These are phyloP conservation scores for Cheilosia variabilis DNA, from an alignment of 2,888 invertebrate species.

Conservation along the genomic window DNA sequence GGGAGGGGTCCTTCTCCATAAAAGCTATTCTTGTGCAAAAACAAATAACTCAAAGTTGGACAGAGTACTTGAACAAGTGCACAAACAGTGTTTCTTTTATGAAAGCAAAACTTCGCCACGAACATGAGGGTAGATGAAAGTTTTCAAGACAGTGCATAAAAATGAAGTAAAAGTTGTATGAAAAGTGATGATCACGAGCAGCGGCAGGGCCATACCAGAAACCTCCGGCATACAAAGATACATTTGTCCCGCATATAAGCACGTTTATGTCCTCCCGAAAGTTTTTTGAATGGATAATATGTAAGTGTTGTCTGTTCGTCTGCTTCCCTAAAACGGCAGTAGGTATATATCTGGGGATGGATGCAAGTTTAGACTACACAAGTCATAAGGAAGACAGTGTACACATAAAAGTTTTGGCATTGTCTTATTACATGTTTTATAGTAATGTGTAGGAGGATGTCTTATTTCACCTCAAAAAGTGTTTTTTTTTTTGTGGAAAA, in stretches of 20 bases:
- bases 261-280: conserved; percentile 59
- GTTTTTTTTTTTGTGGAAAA: not conserved
- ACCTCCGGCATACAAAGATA: conserved; percentile 32
- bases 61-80: conserved; percentile 35
- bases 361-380: conserved; percentile 61
- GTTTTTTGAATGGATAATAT: conserved; percentile 61
- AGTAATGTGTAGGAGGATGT: conserved; percentile 13
- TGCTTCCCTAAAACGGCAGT: conserved; percentile 9
- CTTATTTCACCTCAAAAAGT: conserved; percentile 57
- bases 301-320: conserved; percentile 57
- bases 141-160: conserved; percentile 60
- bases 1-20: not conserved
- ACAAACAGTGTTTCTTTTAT: conserved; percentile 47
- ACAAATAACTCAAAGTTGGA: conserved; percentile 51
- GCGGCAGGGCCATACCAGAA: conserved; percentile 16
- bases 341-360: not conserved
- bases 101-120: conserved; percentile 24
- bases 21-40: not conserved
- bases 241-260: conserved; percentile 57
- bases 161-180: conserved; percentile 60
- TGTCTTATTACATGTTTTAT: conserved; percentile 66
- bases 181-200: conserved; percentile 60
- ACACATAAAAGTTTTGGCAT: conserved; percentile 55
- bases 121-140: conserved; percentile 48
- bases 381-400: conserved; percentile 66